Evolutionary conservation across 2,888 invertebrate genomes (phyloP).

Genomic region (Oscheius onirici): DNA sequence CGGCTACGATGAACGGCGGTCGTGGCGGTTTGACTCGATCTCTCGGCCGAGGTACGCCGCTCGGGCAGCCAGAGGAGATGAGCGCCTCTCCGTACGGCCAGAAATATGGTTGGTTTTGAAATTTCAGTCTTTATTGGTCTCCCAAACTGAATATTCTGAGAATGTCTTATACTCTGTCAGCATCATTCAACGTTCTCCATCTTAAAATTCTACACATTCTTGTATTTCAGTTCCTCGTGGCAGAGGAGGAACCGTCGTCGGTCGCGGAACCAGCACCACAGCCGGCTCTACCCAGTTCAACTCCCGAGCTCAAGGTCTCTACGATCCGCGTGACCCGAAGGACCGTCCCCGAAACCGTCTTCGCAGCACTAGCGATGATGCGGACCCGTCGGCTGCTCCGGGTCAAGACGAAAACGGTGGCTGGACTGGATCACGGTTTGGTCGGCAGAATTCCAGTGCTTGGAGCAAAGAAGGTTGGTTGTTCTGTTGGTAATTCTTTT

Average conservation of each 20-base stretch:
- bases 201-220: not conserved
- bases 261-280: conserved; percentile 52
- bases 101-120: conserved; percentile 10
- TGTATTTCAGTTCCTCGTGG: conserved; percentile 43
- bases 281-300: conserved; percentile 44
- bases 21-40: conserved; percentile 4
- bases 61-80: not conserved
- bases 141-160: too few relatives aligned
- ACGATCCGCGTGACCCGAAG: conserved; percentile 43
- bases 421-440: conserved; percentile 5
- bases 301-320: conserved; percentile 60
- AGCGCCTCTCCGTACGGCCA: conserved; percentile 3
- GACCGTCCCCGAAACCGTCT: conserved; percentile 53
- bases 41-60: not conserved
- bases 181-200: too few relatives aligned
- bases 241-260: conserved; percentile 42
- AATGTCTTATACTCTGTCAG: too few relatives aligned
- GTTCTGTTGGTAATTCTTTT: not conserved
- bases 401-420: conserved; percentile 16
- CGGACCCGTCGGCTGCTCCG: not conserved
- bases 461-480: conserved; percentile 21
- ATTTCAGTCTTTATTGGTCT: not conserved
- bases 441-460: conserved; percentile 18
- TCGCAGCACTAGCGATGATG: conserved; percentile 44
- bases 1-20: not conserved